Percentiles rank a stretch among this genome's conserved stretches.
These are phyloP conservation scores for Pyrgus malvae DNA, from an alignment of 2,888 invertebrate species.

Conservation along the genomic window DNA sequence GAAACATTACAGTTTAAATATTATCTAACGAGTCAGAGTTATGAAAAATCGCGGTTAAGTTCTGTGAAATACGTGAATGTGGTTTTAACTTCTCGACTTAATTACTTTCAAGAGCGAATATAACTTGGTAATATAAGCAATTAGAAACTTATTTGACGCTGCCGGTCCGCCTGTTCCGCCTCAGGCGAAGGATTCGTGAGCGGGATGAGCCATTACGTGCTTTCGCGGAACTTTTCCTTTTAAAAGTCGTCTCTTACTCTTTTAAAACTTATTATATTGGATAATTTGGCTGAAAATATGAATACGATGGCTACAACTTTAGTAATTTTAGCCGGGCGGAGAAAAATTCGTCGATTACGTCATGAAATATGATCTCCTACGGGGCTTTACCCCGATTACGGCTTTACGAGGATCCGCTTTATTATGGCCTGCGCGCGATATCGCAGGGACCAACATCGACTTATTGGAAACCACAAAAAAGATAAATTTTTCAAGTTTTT, in stretches of 20 bases:
- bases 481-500: neutral
- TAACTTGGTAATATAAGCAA: conserved; percentile 81
- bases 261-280: conserved; percentile 79
- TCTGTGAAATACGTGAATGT: conserved; percentile 64
- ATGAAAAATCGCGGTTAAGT: conserved; percentile 47
- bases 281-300: conserved; percentile 77
- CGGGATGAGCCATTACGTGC: conserved; percentile 81
- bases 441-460: conserved; percentile 14
- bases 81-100: conserved; percentile 73
- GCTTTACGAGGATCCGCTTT: conserved; percentile 46
- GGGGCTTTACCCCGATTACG: conserved; percentile 54
- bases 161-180: conserved; percentile 76
- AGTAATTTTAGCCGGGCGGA: conserved; percentile 63
- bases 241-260: conserved; percentile 79
- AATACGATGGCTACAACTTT: conserved; percentile 75
- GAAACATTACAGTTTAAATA: conserved; percentile 30
- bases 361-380: conserved; percentile 62
- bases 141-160: conserved; percentile 82
- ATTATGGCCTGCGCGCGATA: conserved; percentile 24
- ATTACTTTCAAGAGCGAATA: conserved; percentile 77
- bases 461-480: conserved; percentile 17
- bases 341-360: conserved; percentile 67
- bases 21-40: conserved; percentile 37
- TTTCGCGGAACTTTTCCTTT: conserved; percentile 78
- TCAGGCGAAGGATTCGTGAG: conserved; percentile 74